Evolutionary conservation across 1,140 invertebrate species (phyloP).

Genomic region (Helicoverpa armigera): DNA sequence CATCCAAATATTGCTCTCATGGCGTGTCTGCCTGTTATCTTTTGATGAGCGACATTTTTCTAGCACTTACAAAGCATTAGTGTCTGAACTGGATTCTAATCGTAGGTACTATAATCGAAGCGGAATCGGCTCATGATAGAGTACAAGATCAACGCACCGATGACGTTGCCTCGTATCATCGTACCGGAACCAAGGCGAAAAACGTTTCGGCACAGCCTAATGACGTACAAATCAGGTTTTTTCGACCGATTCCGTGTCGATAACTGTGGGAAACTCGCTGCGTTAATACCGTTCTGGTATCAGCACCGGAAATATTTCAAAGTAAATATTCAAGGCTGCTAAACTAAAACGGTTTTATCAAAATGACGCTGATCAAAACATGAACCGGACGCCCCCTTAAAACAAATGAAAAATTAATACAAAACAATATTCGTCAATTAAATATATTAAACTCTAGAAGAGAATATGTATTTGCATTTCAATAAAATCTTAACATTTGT

Average conservation of each 20-base stretch:
- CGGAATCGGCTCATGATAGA: no score
- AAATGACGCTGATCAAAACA: slow-evolving; percentile 28
- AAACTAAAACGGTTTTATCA: neutral
- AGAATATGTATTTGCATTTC: slow-evolving; percentile 19
- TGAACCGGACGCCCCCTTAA: slow-evolving; percentile 15
- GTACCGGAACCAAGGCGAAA: no score
- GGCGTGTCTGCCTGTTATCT: neutral
- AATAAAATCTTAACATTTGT: slow-evolving; percentile 31
- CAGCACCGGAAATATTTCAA: neutral
- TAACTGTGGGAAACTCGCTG: no score
- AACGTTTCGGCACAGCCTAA: no score
- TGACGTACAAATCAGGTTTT: neutral
- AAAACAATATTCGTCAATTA: slow-evolving; percentile 5
- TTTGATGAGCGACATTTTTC: slow-evolving; percentile 4
- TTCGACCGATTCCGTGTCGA: no score
- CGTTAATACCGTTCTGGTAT: neutral
- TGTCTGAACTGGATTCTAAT: no score
- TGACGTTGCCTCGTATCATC: no score
- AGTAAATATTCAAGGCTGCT: neutral
- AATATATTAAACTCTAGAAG: slow-evolving; percentile 38
- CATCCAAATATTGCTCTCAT: slow-evolving; percentile 10
- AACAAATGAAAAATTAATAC: slow-evolving; percentile 14
- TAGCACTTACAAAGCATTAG: neutral
- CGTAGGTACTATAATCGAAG: neutral
- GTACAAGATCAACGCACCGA: no score